Evolutionary conservation across 2,113 vertebrate species (phyloP), one percentile per base, ranked within the genome.

Genomic region (Prionailurus bengalensis): DNA sequence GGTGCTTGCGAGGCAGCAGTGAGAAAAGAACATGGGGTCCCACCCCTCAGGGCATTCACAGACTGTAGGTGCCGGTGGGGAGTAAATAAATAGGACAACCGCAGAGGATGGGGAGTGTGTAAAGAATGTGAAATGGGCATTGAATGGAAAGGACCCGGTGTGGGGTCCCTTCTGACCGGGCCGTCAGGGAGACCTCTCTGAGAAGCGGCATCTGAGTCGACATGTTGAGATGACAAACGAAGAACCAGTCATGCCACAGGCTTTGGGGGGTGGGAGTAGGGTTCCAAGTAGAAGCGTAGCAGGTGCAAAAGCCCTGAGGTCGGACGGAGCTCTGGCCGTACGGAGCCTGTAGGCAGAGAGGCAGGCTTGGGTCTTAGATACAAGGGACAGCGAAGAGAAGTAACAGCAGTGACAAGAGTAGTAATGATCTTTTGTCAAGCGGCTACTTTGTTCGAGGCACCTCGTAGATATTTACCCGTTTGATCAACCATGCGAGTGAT

Each of bases 91-190:
- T 0, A 10, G 42, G 51, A 5, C 17, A 1, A 0, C 10, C 31
- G 8, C 36, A 27, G 83, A 31, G 17, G 14, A 39, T 1, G 21
- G 17, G 79, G 68, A 9, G 42, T 1, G 12, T 0, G 0, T 8
- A 55, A 3, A 1, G 16, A 27, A 31, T 36, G 8, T 2, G 71
- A 55, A 10, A n/a, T 14, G n/a, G 29, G 10, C 48, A 17, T 17
- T 23, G 0, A 2, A 5, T 7, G 66, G 55, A 39, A 23, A 83
- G 25, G 39, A 19, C 17, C 2, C 2, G 0, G 5, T 1, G 0
- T 19, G 42, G 4, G 55, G 11, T 13, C 39, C 48, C 85, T 70
- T 27, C 25, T 5, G 17, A 15, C 9, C 0, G 48, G 51, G 45
- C 33, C 42, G 1, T 3, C 13, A 13, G 58, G 58, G 70, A 23